Evolutionary conservation across 2,797 vertebrate genomes (phyloP).

Genomic region (Crax fasciolata): DNA sequence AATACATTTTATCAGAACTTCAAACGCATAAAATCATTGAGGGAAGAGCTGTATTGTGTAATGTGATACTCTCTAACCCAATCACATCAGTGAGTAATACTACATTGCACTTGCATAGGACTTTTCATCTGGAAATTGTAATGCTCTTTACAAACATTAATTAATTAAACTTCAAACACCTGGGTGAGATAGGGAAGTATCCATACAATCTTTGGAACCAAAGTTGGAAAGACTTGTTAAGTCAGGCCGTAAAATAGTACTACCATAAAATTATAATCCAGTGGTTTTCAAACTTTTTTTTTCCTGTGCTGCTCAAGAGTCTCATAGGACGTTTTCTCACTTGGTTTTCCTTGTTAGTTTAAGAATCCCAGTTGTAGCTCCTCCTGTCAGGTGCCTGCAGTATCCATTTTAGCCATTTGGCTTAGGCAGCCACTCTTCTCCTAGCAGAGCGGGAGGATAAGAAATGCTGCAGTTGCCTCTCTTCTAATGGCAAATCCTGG

Average conservation of each 20-base stretch:
- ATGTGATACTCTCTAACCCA: conserved; percentile 79
- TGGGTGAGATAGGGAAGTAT: conserved; percentile 77
- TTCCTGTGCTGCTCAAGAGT: neutral
- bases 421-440: neutral
- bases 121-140: conserved; percentile 81
- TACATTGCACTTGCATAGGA: conserved; percentile 70
- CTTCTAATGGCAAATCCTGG: neutral
- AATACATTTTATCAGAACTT: conserved; percentile 80
- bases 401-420: neutral
- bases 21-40: conserved; percentile 77
- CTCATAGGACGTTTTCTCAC: conserved; percentile 1
- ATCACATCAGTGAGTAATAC: conserved; percentile 76
- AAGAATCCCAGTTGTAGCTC: neutral
- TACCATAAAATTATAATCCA: conserved; percentile 71
- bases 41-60: conserved; percentile 80
- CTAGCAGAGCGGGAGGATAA: neutral
- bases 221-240: conserved; percentile 78
- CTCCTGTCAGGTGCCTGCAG: neutral
- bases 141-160: conserved; percentile 77
- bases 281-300: conserved; percentile 35
- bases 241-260: conserved; percentile 66
- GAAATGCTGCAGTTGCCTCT: neutral
- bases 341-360: conserved; percentile 28
- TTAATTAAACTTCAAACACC: conserved; percentile 79
- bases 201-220: conserved; percentile 65